These are phyloP conservation scores for Monomorium pharaonis DNA, from an alignment of 1,140 invertebrate genomes.

Conservation along the genomic window DNA sequence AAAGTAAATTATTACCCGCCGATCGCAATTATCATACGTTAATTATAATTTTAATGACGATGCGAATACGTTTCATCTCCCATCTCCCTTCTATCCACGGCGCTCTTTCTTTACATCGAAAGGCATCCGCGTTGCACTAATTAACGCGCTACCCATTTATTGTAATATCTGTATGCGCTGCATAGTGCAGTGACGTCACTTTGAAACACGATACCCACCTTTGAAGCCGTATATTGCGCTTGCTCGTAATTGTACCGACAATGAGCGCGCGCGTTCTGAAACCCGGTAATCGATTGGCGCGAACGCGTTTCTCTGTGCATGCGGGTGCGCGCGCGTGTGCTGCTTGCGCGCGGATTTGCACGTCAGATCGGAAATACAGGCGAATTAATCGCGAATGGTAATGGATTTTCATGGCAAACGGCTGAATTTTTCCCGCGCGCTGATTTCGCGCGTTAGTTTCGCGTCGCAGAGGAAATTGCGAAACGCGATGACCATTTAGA, in stretches of 20 bases:
- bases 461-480: not conserved
- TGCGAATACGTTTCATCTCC: not conserved
- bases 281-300: conserved; percentile 39
- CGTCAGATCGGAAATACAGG: conserved; percentile 5
- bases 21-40: conserved; percentile 34
- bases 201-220: conserved; percentile 30
- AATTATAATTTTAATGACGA: conserved; percentile 21
- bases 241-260: conserved; percentile 44
- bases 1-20: not conserved
- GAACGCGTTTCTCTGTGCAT: conserved; percentile 7
- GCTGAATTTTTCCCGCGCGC: not conserved
- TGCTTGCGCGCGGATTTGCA: not conserved
- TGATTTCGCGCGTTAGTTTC: conserved; percentile 3
- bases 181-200: conserved; percentile 14
- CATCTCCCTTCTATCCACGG: not conserved
- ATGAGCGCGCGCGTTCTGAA: conserved; percentile 20
- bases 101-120: conserved; percentile 2
- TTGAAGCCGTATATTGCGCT: conserved; percentile 52
- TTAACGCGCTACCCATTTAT: conserved; percentile 14
- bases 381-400: conserved; percentile 37
- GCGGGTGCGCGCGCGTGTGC: no score
- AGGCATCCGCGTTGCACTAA: not conserved
- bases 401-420: conserved; percentile 24
- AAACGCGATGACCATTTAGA: conserved; percentile 7
- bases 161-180: conserved; percentile 15